phyloP scores from a whole-genome alignment of 2,888 invertebrate genomes.

The Scelioninae gen. 1 region DNA sequence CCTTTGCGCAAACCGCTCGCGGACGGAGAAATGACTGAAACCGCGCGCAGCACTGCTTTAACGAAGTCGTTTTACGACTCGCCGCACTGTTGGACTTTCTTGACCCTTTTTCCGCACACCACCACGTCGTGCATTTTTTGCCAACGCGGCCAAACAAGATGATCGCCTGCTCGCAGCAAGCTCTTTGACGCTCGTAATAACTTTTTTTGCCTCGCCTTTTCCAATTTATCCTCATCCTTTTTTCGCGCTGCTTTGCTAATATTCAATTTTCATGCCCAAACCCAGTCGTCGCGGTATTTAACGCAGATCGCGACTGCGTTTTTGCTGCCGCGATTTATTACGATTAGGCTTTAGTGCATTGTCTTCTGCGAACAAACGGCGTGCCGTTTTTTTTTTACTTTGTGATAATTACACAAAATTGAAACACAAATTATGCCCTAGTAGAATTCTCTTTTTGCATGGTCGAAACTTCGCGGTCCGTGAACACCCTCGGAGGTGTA shows the following conservation, averaged over 20 bases:
- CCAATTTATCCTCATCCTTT: too few species aligned
- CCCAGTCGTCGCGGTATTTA: conserved; percentile 13
- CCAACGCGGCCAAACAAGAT: conserved; percentile 44
- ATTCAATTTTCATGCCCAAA: conserved; percentile 39
- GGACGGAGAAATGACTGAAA: conserved; percentile 50
- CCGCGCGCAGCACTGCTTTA: conserved; percentile 58
- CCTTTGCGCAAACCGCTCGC: conserved; percentile 67
- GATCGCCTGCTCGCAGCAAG: conserved; percentile 35
- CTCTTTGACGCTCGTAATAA: conserved; percentile 15
- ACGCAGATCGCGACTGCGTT: not conserved
- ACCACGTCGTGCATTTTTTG: conserved; percentile 44
- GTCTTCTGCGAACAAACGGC: too few species aligned
- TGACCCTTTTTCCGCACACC: conserved; percentile 61
- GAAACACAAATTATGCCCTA: too few species aligned
- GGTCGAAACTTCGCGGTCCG: too few species aligned
- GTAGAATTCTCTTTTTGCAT: too few species aligned
- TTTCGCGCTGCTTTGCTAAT: too few species aligned
- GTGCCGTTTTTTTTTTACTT: too few species aligned
- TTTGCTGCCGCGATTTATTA: too few species aligned
- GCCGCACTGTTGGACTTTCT: conserved; percentile 63
- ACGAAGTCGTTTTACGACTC: conserved; percentile 70
- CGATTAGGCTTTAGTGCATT: too few species aligned
- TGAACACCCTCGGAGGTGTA: too few species aligned
- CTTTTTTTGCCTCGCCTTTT: too few species aligned
- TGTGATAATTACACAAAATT: too few species aligned